A percentile compares a stretch with the other conserved stretches of the same genome.
These are phyloP conservation scores for Episyrphus balteatus DNA, from an alignment of 1,140 invertebrate genomes.

Conservation along the genomic window DNA sequence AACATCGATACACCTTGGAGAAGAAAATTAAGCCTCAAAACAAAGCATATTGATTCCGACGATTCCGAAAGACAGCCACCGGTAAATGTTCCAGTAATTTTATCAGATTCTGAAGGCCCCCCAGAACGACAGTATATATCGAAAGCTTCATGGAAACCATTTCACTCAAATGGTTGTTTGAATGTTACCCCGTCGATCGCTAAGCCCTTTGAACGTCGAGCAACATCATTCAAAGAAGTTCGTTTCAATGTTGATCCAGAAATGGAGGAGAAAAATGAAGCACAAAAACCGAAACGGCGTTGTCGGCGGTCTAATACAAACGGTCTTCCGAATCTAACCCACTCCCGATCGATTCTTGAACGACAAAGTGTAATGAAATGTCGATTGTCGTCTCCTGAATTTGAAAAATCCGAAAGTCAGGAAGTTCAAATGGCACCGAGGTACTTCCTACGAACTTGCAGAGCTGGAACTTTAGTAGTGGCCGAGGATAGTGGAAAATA, in stretches of 20 bases:
- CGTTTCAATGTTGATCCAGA: conserved; percentile 14
- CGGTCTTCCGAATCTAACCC: conserved; percentile 2
- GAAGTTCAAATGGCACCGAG: conserved; percentile 17
- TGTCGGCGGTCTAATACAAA: conserved; percentile 30
- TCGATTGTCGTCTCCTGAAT: conserved; percentile 29
- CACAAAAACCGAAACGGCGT: conserved; percentile 15
- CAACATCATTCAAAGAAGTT: conserved; percentile 23
- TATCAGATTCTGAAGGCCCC: no score
- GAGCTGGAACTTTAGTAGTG: conserved; percentile 40
- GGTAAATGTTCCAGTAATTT: no score
- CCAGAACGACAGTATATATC: no score
- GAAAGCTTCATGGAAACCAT: no score
- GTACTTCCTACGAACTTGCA: conserved; percentile 38
- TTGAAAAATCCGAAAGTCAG: conserved; percentile 14
- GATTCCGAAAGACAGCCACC: no score
- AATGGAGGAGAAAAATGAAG: neutral
- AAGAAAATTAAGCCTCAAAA: no score
- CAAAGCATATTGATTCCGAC: no score
- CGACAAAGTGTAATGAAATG: conserved; percentile 26
- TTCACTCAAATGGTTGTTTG: no score
- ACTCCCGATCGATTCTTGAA: conserved; percentile 21
- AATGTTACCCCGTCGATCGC: no score
- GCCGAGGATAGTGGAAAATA: conserved; percentile 38
- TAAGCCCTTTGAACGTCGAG: conserved; percentile 7
- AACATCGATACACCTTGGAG: no score